These are phyloP conservation scores for Heloderma charlesbogerti DNA, from an alignment of 2,113 vertebrate species.

Conservation along the genomic window DNA sequence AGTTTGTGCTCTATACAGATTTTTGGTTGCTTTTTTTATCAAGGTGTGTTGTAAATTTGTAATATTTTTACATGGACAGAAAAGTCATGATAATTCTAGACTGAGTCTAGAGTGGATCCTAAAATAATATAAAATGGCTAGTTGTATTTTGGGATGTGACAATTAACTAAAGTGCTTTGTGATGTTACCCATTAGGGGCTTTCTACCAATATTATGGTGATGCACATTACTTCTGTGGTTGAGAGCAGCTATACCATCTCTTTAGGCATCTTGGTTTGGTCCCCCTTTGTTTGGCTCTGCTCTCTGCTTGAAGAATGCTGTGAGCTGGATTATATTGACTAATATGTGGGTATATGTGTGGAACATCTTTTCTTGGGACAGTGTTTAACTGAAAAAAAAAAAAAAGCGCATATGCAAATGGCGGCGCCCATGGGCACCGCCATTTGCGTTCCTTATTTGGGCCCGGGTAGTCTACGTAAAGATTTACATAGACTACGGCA, in stretches of 20 bases:
- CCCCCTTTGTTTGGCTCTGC: background rate
- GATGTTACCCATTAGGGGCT: background rate
- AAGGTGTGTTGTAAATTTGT: fast-evolving
- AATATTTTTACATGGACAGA: slow-evolving; percentile 8
- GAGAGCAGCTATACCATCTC: background rate
- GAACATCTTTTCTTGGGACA: background rate
- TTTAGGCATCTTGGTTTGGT: background rate
- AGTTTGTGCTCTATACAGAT: slow-evolving; percentile 28
- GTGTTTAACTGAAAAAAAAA: too few relatives aligned
- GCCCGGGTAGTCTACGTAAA: too few relatives aligned
- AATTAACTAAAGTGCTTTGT: background rate
- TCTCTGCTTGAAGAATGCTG: background rate
- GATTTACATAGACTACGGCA: too few relatives aligned
- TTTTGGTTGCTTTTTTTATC: slow-evolving; percentile 16
- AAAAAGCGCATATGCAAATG: too few relatives aligned
- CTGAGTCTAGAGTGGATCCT: slow-evolving; percentile 32
- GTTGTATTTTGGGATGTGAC: background rate
- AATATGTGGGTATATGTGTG: background rate
- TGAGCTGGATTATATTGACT: background rate
- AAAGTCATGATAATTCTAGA: background rate
- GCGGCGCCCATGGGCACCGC: too few relatives aligned
- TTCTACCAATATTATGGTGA: background rate
- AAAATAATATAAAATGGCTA: background rate
- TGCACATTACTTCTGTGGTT: background rate
- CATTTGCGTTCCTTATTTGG: too few relatives aligned